Evolutionary conservation across 2,888 invertebrate species (phyloP).

Genomic region (Spisula solida): DNA sequence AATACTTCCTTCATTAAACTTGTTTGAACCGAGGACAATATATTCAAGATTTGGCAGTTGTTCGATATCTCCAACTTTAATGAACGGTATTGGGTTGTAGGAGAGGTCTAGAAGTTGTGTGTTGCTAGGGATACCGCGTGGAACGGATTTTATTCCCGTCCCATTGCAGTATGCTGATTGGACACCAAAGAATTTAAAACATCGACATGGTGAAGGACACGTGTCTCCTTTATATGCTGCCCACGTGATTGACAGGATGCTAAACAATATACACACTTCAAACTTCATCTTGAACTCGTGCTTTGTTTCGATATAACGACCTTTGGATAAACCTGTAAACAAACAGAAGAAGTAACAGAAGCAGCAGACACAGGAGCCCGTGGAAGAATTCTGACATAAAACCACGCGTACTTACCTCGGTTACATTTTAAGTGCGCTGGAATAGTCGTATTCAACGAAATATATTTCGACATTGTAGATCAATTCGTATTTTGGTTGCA

Average conservation of each 20-base stretch:
- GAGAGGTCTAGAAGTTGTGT: slow-evolving; percentile 67
- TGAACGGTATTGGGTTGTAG: slow-evolving; percentile 52
- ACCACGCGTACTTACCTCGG: too few species aligned
- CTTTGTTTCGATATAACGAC: too few species aligned
- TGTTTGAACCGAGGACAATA: slow-evolving; percentile 56
- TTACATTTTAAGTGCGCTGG: too few species aligned
- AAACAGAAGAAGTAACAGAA: too few species aligned
- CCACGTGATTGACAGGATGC: not conserved
- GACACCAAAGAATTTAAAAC: slow-evolving; percentile 57
- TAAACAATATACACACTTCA: too few species aligned
- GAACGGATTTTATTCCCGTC: slow-evolving; percentile 65
- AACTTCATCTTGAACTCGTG: too few species aligned
- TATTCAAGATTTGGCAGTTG: slow-evolving; percentile 60
- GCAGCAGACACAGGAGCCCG: too few species aligned
- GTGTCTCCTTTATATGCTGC: slow-evolving; percentile 25
- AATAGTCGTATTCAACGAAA: too few species aligned
- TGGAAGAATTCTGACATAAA: too few species aligned
- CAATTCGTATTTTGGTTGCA: too few species aligned
- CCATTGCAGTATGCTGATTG: slow-evolving; percentile 70
- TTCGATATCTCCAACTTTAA: slow-evolving; percentile 47
- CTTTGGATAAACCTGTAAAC: too few species aligned
- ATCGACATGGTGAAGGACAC: slow-evolving; percentile 63
- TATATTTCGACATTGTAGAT: too few species aligned
- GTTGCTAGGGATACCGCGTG: slow-evolving; percentile 64
- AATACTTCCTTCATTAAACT: slow-evolving; percentile 56